Conservation (phyloP, 2,888 invertebrate genomes). For the Megaustenia siamemsis region DNA sequence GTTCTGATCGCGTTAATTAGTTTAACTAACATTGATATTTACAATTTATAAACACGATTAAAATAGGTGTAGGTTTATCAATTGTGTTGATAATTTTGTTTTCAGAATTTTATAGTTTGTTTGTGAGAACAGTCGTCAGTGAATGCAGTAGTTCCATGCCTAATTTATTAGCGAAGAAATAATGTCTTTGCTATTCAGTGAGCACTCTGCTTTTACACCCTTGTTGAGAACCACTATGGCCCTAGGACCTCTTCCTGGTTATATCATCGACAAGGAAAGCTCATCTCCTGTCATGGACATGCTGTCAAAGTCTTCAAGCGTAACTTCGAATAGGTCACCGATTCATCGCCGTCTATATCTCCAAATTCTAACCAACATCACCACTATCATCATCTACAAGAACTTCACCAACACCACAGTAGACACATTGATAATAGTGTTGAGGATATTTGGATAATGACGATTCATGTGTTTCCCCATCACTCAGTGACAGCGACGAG, state of each 20-base stretch:
- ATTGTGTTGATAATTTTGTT: no score
- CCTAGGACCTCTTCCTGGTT: slow-evolving; percentile 18
- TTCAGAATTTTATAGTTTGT: no score
- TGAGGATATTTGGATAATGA: slow-evolving; percentile 27
- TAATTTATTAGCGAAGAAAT: background rate
- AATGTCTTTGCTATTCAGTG: slow-evolving; percentile 53
- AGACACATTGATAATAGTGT: slow-evolving; percentile 1
- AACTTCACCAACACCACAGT: slow-evolving; percentile 38
- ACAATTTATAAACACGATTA: no score
- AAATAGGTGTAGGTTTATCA: no score
- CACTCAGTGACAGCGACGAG: slow-evolving; percentile 17
- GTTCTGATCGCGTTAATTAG: no score
- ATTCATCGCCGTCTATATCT: slow-evolving; percentile 33
- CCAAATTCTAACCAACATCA: slow-evolving; percentile 28
- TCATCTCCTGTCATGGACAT: slow-evolving; percentile 38
- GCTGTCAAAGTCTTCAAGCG: slow-evolving; percentile 35
- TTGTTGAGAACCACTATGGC: slow-evolving; percentile 20
- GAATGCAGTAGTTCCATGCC: background rate
- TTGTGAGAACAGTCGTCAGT: no score
- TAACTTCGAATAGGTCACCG: slow-evolving; percentile 13
- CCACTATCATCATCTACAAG: slow-evolving; percentile 37
- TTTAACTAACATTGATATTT: no score
- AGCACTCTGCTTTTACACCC: slow-evolving; percentile 52
- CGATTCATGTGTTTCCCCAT: slow-evolving; percentile 23
- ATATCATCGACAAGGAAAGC: background rate